phyloP scores from a whole-genome alignment of 2,113 vertebrate genomes.

The Symphodus melops region DNA sequence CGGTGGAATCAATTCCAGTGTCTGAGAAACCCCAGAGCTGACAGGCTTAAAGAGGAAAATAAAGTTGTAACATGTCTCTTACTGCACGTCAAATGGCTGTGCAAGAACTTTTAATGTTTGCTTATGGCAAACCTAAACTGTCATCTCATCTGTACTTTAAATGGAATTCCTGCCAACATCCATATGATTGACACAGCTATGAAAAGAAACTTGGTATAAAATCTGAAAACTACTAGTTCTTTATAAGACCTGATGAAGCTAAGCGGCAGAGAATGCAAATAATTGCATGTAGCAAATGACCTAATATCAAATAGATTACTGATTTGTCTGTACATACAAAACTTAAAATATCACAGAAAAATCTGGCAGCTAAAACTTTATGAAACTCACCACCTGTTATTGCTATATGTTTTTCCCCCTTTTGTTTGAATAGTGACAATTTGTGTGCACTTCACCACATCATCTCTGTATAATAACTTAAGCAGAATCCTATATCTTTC shows the following conservation, averaged over 20 bases:
- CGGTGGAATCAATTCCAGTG: slow-evolving; percentile 22
- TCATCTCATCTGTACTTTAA: slow-evolving; percentile 37
- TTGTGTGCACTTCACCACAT: neutral
- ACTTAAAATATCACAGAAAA: neutral
- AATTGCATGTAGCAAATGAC: neutral
- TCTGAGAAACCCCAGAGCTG: slow-evolving; percentile 4
- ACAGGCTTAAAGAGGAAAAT: slow-evolving; percentile 26
- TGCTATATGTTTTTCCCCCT: neutral
- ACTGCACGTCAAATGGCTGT: slow-evolving; percentile 47
- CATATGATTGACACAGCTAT: neutral
- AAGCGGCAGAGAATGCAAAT: neutral
- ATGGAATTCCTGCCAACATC: neutral
- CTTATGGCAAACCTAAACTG: slow-evolving; percentile 45
- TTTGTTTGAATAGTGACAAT: neutral
- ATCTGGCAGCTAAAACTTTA: neutral
- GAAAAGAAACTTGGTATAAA: neutral
- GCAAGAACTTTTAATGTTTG: slow-evolving; percentile 29
- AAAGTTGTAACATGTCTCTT: slow-evolving; percentile 34
- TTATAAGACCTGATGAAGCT: neutral
- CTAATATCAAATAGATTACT: neutral
- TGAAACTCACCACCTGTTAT: neutral
- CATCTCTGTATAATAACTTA: neutral
- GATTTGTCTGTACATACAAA: neutral
- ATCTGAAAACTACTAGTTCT: neutral
- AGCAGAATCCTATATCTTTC: slow-evolving; percentile 29